Base-by-base conservation (phyloP, 2,113 vertebrate species). In the Spea bombifrons region DNA sequence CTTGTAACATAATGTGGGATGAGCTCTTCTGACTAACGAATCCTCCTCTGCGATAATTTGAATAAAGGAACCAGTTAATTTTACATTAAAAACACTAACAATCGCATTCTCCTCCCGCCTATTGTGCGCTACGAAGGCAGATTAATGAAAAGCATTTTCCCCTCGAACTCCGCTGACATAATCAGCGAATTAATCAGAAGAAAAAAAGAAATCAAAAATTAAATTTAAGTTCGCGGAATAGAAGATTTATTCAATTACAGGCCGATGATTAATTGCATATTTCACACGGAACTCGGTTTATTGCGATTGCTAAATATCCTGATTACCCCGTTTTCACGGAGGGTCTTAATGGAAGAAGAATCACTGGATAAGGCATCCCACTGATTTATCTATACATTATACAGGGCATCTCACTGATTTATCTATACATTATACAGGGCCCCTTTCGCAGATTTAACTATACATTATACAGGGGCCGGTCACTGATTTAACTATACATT, bases 191-290 rank as follows among this genome's bases (percentile, higher is more conserved):
- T 76, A 64, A 68, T 66, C 65, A 69, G 67, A 49, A 76, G 68
- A 76, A 30, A 30, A 30, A 30, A 30, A 30, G 30, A 30, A 30
- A 30, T 30, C 30, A 30, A 50, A 76, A 76, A 76, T 76, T 68
- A 66, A 76, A 67, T 76, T 50, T 55, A 15, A 76, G 52, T 50
- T 55, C 45, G 66, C 64, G 57, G 66, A 76, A 68, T 69, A 64
- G 75, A 68, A 76, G 75, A 68, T 76, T 68, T 76, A 76, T 44
- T 76, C 66, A 76, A 76, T 76, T 76, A 69, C 75, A 69, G 69
- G 65, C 66, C 55, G 69, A 76, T 76, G 75, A 76, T 76, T 76
- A 76, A 76, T 76, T 69, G 64, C 49, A 48, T 8, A 50, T 76
- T 65, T 76, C 69, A 76, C 57, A 45, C 52, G n/a, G 48, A 46